Percentiles rank a stretch among this genome's conserved stretches.
These are phyloP conservation scores for Polydrusus cervinus DNA, from an alignment of 2,888 invertebrate species.

Conservation along the genomic window DNA sequence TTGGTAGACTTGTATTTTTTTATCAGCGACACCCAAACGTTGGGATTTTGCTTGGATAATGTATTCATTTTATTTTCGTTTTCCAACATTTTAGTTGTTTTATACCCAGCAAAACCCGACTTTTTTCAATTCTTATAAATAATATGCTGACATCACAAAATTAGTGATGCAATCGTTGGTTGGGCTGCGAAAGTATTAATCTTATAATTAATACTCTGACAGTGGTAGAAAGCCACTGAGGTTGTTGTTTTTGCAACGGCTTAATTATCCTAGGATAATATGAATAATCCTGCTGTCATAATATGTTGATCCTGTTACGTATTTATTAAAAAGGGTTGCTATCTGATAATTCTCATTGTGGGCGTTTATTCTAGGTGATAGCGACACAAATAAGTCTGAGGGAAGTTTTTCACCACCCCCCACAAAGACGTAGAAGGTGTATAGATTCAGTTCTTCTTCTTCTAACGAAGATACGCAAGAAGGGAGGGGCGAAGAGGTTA, in stretches of 20 bases:
- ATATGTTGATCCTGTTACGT: neutral
- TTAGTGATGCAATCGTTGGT: neutral
- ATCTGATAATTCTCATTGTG: neutral
- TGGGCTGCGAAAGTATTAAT: neutral
- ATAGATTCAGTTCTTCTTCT: conserved; percentile 8
- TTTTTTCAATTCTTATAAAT: neutral
- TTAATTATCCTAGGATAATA: neutral
- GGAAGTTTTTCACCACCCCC: neutral
- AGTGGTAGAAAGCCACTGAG: neutral
- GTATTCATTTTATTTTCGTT: too few relatives aligned
- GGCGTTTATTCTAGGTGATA: conserved; percentile 5
- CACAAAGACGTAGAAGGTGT: neutral
- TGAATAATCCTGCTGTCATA: neutral
- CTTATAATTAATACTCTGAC: neutral
- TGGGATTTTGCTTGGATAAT: too few relatives aligned
- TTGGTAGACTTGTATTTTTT: too few relatives aligned
- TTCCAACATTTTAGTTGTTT: too few relatives aligned
- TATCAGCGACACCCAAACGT: too few relatives aligned
- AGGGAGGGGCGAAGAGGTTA: neutral
- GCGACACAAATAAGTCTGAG: conserved; percentile 3
- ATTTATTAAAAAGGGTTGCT: neutral
- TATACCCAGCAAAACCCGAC: too few relatives aligned
- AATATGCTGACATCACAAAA: neutral
- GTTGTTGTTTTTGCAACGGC: conserved; percentile 1
- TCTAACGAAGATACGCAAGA: neutral